Evolutionary conservation across 2,888 invertebrate species (phyloP).

Genomic region (Agrochola lychnidis): DNA sequence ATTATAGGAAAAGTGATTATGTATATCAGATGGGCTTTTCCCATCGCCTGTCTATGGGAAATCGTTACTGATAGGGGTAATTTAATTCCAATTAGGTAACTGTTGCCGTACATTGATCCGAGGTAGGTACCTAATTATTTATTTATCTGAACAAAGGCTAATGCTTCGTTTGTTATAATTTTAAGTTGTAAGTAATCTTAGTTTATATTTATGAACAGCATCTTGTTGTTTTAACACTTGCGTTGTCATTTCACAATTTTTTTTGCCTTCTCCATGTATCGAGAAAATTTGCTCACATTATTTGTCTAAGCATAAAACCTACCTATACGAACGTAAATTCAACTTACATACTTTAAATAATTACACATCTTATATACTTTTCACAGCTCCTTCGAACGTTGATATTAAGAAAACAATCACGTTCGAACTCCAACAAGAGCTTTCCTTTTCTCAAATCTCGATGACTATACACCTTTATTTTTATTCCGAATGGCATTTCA

Average conservation of each 20-base stretch:
- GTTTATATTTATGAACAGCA: background rate
- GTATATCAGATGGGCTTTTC: conserved; percentile 68
- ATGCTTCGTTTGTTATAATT: conserved; percentile 1
- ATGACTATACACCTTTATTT: background rate
- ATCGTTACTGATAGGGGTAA: conserved; percentile 41
- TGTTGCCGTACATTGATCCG: conserved; percentile 12
- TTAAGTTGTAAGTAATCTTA: background rate
- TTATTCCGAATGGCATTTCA: background rate
- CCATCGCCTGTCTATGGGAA: conserved; percentile 43
- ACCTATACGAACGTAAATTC: background rate
- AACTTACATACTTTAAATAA: too few relatives aligned
- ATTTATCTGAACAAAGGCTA: conserved; percentile 41
- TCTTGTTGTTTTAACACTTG: background rate
- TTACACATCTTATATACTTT: too few relatives aligned
- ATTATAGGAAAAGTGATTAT: conserved; percentile 71
- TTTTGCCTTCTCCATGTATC: background rate
- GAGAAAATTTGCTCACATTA: background rate
- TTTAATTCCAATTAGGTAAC: conserved; percentile 33
- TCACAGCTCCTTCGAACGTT: background rate
- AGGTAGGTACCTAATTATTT: conserved; percentile 30
- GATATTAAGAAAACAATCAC: background rate
- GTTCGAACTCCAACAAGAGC: background rate
- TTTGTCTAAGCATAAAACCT: background rate
- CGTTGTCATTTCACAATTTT: background rate
- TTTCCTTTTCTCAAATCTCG: background rate